Evolutionary conservation across 2,113 vertebrate genomes (phyloP), one percentile per base, ranked within the genome.

Genomic region (Petroica traversi): DNA sequence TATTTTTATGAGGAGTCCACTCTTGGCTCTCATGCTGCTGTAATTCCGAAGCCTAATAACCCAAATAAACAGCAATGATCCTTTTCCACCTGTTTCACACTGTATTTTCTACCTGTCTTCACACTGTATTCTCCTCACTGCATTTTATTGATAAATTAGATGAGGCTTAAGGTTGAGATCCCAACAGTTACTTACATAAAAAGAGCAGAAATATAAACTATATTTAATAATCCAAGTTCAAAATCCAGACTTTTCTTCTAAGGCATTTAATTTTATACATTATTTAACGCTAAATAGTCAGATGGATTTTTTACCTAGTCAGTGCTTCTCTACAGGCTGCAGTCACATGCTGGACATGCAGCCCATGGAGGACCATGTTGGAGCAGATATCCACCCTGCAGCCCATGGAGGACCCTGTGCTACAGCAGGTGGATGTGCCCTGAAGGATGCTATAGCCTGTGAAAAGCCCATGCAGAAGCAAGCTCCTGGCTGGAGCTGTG

Each of bases 401-500:
- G 33, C 17, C 58, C 4, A 0, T 20, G 23, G 51, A 69, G 16
- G 11, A 38, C 4, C 4, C 29, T 13, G 33, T 1, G 3, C 12
- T 45, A 14, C 10, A 79, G 24, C 12, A 55, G 11, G 6, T 26
- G 22, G 26, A 25, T 40, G 16, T 40, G 8, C 28, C 22, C 52
- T n/a, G 29, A 58, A 48, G 22, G 48, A 63, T 4, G 1, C 2
- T 67, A 5, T 3, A 51, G 34, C 18, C 22, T 18, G 13, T 26
- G 24, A 14, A 45, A 64, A 54, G 4, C 6, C 25, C 9, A 11
- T 25, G 25, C 5, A 5, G 12, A n/a, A 76, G 19, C 5, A 52
- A 33, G 8, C 0, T 40, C 7, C 58, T 43, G 22, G 8, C 8
- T 2, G 0, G 12, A 33, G 8, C 10, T 66, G 14, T 19, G 33